Base-by-base conservation (phyloP, 2,888 invertebrate species). In the Leptodirus hochenwartii region DNA sequence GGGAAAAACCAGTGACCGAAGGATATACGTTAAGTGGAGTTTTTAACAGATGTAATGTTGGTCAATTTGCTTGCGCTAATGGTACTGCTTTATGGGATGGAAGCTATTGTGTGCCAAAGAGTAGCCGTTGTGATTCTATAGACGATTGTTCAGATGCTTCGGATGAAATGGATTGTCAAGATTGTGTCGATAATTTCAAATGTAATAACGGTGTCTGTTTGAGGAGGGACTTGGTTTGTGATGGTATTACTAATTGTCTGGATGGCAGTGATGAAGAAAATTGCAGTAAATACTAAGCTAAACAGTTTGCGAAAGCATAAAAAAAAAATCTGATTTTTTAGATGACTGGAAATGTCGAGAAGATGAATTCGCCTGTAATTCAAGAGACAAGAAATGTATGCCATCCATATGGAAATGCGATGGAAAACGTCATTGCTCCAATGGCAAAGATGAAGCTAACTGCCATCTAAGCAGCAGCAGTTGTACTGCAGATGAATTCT, bases 101-200 rank as follows among this genome's bases (percentile, higher is more conserved):
- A 4, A 62, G 61, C 16, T 63, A 63, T 35, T 69, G 69, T 41
- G 61, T 69, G 5, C 49, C 55, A 27, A 45, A 54, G 24, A 49
- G 42, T 30, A 51, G 57, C 50, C 54, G 42, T 43, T 69, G 69
- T 37, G 68, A 70, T 45, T 64, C 67, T 0, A 58, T 64, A 28
- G 56, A 58, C 15, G 67, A 70, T 40, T 71, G 70, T 40, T 62
- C 60, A 0, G 71, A 70, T 43, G 65, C 62, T 15, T 69, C 69
- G 1, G 71, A 71, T 45, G 70, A 71, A 46, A 36, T 54, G 6
- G 58, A 62, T 10, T 71, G 71, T 43, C 47, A 56, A 25, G 52
- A 59, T 41, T 70, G 70, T 42, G 62, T 60, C 3, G 62, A 62
- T 27, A 69, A 68, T 38, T 69, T 67, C 52, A 59, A 62, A 55